Evolutionary conservation across 2,888 invertebrate species (phyloP).

Genomic region (Crocallis elinguaria): DNA sequence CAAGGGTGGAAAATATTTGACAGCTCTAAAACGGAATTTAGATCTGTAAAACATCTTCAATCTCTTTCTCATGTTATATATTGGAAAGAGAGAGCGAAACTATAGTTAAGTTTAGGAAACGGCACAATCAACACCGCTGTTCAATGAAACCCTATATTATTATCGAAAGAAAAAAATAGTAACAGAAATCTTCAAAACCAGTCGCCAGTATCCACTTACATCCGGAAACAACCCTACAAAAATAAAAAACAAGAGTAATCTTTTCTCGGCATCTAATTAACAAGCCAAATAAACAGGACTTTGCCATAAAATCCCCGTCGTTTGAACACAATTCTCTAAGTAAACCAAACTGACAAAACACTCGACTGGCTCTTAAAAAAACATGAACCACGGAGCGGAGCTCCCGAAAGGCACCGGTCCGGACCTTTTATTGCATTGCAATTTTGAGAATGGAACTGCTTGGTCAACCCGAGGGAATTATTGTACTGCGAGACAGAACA

Average conservation of each 20-base stretch:
- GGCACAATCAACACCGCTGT: too few species aligned
- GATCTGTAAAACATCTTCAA: too few species aligned
- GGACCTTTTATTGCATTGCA: slow-evolving; percentile 59
- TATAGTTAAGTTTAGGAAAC: too few species aligned
- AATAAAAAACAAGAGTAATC: slow-evolving; percentile 1
- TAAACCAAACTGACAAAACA: slow-evolving; percentile 41
- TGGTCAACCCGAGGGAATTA: slow-evolving; percentile 41
- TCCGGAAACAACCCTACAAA: not conserved
- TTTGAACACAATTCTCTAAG: slow-evolving; percentile 31
- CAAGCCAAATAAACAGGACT: slow-evolving; percentile 20
- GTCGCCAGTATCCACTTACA: not conserved
- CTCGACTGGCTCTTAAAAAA: slow-evolving; percentile 45
- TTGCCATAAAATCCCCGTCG: slow-evolving; percentile 18
- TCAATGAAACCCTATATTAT: too few species aligned
- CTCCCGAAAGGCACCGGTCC: slow-evolving; percentile 47
- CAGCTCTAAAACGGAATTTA: too few species aligned
- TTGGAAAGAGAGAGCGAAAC: too few species aligned
- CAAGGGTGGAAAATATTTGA: too few species aligned
- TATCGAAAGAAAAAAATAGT: too few species aligned
- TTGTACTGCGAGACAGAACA: slow-evolving; percentile 47
- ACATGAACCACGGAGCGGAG: slow-evolving; percentile 40
- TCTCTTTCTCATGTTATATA: too few species aligned
- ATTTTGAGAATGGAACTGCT: slow-evolving; percentile 69
- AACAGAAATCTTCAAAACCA: not conserved
- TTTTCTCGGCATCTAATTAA: slow-evolving; percentile 18